phyloP scores from a whole-genome alignment of 1,140 invertebrate genomes.

The Hyposmocoma kahamanoa region DNA sequence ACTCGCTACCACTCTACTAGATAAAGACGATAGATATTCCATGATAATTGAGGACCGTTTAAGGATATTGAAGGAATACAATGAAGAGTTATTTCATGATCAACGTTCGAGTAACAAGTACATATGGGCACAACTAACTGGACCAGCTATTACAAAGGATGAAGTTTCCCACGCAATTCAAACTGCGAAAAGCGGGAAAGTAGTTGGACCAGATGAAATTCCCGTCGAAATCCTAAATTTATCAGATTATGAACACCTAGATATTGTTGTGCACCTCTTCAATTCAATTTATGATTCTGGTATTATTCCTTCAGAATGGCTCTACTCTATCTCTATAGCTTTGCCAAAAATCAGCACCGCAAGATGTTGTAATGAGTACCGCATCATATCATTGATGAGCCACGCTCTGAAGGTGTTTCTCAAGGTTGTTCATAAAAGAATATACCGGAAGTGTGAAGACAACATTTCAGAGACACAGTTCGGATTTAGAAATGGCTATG shows the following conservation, averaged over 20 bases:
- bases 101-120: not conserved
- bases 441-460: not conserved
- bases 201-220: constrained; percentile 1
- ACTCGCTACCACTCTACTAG: not conserved
- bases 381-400: not conserved
- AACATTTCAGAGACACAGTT: constrained; percentile 7
- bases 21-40: not conserved
- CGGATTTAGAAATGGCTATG: constrained; percentile 6
- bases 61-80: not conserved
- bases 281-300: not conserved
- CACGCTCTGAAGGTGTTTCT: constrained; percentile 5
- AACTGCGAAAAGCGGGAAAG: not conserved
- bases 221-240: not conserved
- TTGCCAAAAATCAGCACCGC: not conserved
- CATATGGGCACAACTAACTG: not conserved
- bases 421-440: not conserved
- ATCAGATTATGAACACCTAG: not conserved
- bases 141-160: not conserved
- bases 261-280: not conserved
- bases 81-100: not conserved
- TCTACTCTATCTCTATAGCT: not conserved
- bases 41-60: not conserved
- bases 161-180: not conserved
- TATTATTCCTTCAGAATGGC: not conserved
- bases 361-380: not conserved